These are phyloP conservation scores for Alces alces DNA, from an alignment of 2,113 vertebrate genomes.

Conservation along the genomic window DNA sequence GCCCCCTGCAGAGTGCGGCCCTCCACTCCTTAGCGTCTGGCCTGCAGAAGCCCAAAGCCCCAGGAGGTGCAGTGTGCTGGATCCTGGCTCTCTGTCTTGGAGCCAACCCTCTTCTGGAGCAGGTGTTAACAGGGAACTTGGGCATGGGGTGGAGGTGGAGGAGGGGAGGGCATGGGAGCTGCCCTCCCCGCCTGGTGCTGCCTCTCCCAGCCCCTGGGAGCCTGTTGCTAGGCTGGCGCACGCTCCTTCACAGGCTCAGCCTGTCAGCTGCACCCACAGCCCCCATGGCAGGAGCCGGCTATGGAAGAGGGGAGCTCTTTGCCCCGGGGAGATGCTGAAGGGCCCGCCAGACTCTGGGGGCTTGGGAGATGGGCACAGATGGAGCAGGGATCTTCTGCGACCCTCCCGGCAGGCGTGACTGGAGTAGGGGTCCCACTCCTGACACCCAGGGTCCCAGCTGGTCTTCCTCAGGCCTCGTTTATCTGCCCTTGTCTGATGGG, in stretches of 20 bases:
- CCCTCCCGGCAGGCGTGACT: background rate
- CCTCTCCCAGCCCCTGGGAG: background rate
- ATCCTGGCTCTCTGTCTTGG: background rate
- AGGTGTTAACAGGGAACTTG: background rate
- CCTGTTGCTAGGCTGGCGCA: slow-evolving; percentile 22
- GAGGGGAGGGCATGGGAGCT: background rate
- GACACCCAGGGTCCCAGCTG: background rate
- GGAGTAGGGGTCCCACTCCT: background rate
- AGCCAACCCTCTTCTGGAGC: background rate
- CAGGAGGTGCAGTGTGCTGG: accelerated
- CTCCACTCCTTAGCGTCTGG: background rate
- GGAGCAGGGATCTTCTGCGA: background rate
- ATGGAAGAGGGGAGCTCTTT: background rate
- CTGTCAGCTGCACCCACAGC: slow-evolving; percentile 31
- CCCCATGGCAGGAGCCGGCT: background rate
- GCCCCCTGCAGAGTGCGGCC: background rate
- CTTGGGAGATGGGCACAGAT: no score
- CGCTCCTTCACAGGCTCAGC: background rate
- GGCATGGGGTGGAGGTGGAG: background rate
- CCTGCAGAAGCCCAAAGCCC: background rate
- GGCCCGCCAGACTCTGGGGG: background rate
- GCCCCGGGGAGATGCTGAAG: background rate
- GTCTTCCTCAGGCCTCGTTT: background rate
- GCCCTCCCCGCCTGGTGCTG: background rate
- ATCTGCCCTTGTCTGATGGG: background rate